Conservation (phyloP, 2,888 invertebrate genomes). For the Drosophila setosimentum region DNA sequence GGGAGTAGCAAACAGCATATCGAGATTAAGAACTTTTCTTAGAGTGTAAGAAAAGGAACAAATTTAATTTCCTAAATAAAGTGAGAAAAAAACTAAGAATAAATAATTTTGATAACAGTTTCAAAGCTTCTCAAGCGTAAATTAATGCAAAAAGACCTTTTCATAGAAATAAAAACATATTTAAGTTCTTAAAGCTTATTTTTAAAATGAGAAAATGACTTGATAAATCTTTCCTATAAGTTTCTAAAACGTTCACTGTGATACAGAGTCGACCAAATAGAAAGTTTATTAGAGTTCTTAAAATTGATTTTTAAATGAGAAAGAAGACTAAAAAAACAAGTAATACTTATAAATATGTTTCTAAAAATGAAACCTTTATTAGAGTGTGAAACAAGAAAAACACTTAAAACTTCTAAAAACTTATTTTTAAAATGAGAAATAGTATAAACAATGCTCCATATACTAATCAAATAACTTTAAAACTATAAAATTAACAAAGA, state of each 20-base stretch:
- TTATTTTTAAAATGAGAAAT: not conserved
- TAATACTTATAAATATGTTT: no score
- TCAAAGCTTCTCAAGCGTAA: not conserved
- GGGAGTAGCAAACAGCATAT: not conserved
- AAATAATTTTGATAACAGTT: not conserved
- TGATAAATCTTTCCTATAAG: not conserved
- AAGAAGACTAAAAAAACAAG: not conserved
- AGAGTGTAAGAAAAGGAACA: not conserved
- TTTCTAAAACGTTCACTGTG: accelerated
- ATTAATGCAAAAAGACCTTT: not conserved
- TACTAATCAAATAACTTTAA: not conserved
- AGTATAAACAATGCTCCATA: not conserved
- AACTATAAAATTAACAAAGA: not conserved
- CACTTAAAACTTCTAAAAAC: not conserved
- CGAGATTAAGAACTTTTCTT: not conserved
- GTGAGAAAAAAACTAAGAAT: not conserved
- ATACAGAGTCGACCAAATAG: not conserved
- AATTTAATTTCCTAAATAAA: not conserved
- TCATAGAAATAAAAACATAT: not conserved
- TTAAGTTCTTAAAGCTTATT: not conserved
- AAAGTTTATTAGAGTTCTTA: not conserved
- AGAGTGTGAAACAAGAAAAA: no score
- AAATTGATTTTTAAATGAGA: not conserved
- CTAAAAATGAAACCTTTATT: no score
- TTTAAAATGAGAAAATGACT: accelerated